A percentile compares a stretch with the other conserved stretches of the same genome.
Conservation (phyloP, 1,140 invertebrate species). For the Oscheius sp. region DNA sequence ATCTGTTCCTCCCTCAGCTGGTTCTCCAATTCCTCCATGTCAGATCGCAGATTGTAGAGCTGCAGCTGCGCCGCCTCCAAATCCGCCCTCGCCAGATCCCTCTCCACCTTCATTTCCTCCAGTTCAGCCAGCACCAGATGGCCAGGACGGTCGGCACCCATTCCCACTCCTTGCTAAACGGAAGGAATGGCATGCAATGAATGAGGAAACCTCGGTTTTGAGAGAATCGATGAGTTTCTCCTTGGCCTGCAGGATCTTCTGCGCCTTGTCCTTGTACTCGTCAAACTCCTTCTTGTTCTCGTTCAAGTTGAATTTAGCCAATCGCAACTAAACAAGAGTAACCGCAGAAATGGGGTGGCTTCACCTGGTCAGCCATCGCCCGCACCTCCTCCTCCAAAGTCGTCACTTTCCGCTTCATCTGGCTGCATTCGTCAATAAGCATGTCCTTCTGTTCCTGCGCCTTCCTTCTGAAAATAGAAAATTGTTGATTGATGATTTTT, state of each 20-base stretch:
- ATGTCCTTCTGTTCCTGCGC: conserved; percentile 28
- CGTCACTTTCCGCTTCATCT: conserved; percentile 17
- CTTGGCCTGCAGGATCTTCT: conserved; percentile 37
- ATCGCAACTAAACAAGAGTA: conserved; percentile 10
- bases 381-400: conserved; percentile 26
- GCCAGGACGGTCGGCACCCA: conserved; percentile 6
- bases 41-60: conserved; percentile 28
- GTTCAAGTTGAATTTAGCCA: conserved; percentile 36
- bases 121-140: conserved; percentile 29
- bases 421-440: conserved; percentile 14
- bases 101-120: conserved; percentile 32
- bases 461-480: conserved; percentile 20
- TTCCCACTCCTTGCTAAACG: conserved; percentile 22
- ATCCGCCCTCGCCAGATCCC: conserved; percentile 30
- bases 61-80: conserved; percentile 34
- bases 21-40: conserved; percentile 33
- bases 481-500: too few relatives aligned
- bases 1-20: conserved; percentile 20
- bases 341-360: neutral
- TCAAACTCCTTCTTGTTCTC: conserved; percentile 40
- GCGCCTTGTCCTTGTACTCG: conserved; percentile 36
- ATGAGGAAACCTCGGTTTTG: conserved; percentile 16
- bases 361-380: conserved; percentile 27
- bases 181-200: neutral
- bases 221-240: conserved; percentile 33